A percentile compares a stretch with the other conserved stretches of the same genome.
Conservation (phyloP, 1,140 invertebrate genomes). For the Chionoecetes opilio region DNA sequence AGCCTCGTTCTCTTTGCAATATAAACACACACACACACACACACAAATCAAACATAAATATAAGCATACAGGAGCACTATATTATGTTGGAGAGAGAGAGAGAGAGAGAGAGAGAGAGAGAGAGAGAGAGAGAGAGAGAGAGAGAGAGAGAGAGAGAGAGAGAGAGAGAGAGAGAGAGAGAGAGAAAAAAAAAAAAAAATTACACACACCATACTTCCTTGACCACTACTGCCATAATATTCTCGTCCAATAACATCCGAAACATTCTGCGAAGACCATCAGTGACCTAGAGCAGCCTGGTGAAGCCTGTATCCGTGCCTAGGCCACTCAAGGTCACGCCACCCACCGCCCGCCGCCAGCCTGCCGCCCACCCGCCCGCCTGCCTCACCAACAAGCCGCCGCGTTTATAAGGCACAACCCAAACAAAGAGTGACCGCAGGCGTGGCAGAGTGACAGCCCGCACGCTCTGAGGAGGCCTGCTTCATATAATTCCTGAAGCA, state of each 20-base stretch:
- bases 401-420: background rate
- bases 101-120: no score
- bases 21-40: background rate
- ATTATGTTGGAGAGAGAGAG: no score
- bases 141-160: constrained; percentile 23
- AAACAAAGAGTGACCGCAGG: constrained; percentile 13
- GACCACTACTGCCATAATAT: no score
- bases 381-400: no score
- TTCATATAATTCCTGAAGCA: background rate
- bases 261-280: constrained; percentile 15
- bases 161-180: constrained; percentile 1
- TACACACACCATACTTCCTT: no score
- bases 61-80: no score
- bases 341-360: background rate
- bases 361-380: background rate
- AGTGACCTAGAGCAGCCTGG: background rate
- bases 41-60: no score
- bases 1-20: background rate
- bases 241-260: background rate
- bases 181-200: no score
- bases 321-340: background rate
- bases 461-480: background rate
- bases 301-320: background rate
- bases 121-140: constrained; percentile 8
- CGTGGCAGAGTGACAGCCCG: background rate